Evolutionary conservation across 1,140 invertebrate species (phyloP).

Genomic region (Drosophila orosa): DNA sequence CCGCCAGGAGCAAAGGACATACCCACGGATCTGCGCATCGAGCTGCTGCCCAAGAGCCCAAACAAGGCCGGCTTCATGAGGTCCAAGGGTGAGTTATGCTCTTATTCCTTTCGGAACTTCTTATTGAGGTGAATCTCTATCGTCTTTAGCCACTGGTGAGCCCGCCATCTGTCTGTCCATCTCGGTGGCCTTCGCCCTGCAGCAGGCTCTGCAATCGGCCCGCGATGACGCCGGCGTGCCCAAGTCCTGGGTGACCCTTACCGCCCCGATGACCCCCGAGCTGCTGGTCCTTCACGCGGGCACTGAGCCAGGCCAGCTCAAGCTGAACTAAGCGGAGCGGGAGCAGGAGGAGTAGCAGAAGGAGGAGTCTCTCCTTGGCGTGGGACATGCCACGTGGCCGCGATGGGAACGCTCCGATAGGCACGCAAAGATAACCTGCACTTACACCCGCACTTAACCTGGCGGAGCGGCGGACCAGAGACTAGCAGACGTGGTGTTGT

Average conservation of each 20-base stretch:
- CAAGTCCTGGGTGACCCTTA: slow-evolving; percentile 85
- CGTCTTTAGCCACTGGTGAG: slow-evolving; percentile 87
- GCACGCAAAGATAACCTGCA: slow-evolving; percentile 50
- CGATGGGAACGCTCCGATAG: slow-evolving; percentile 59
- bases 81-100: slow-evolving; percentile 88
- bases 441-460: slow-evolving; percentile 44
- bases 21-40: slow-evolving; percentile 92
- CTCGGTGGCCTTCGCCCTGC: slow-evolving; percentile 89
- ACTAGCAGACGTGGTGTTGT: slow-evolving; percentile 53
- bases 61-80: slow-evolving; percentile 90
- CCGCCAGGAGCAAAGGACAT: slow-evolving; percentile 92
- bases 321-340: slow-evolving; percentile 49
- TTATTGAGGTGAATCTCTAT: neutral
- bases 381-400: slow-evolving; percentile 69
- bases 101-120: no score
- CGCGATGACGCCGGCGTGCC: slow-evolving; percentile 86
- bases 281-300: slow-evolving; percentile 81
- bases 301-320: slow-evolving; percentile 64
- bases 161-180: slow-evolving; percentile 90
- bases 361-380: slow-evolving; percentile 9
- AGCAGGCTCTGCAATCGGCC: slow-evolving; percentile 89
- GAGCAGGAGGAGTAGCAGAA: neutral
- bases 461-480: slow-evolving; percentile 6
- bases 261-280: slow-evolving; percentile 85
- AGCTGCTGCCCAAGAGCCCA: slow-evolving; percentile 89